phyloP scores from a whole-genome alignment of 2,888 invertebrate genomes.

The Drosophila putrida region DNA sequence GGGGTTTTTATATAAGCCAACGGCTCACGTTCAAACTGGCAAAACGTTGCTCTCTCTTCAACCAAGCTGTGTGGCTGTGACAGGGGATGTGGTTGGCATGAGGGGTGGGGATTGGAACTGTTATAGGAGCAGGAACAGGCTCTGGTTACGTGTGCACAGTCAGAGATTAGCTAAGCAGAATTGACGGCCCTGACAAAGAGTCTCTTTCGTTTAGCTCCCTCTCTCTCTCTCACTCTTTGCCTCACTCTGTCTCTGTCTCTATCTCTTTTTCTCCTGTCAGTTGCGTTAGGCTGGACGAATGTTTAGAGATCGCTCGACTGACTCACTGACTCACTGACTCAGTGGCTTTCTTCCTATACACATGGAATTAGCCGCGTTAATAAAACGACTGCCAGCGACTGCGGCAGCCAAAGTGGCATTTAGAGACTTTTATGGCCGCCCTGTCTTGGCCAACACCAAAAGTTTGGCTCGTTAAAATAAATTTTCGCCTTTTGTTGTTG shows the following conservation, averaged over 20 bases:
- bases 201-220: constrained; percentile 1
- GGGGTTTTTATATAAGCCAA: constrained; percentile 58
- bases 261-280: constrained; percentile 29
- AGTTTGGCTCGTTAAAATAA: constrained; percentile 76
- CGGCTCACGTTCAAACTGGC: constrained; percentile 26
- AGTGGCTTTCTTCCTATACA: constrained; percentile 21
- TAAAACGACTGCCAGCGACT: constrained; percentile 70
- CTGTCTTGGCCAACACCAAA: constrained; percentile 51
- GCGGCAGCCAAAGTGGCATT: constrained; percentile 72
- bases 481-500: constrained; percentile 49
- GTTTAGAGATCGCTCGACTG: constrained; percentile 29
- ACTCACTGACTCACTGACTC: background rate
- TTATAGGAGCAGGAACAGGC: constrained; percentile 12
- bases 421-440: constrained; percentile 68
- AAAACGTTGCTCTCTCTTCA: background rate
- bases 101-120: background rate
- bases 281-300: constrained; percentile 16
- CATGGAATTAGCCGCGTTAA: constrained; percentile 74
- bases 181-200: constrained; percentile 57
- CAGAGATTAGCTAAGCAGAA: constrained; percentile 76
- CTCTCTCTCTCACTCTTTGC: background rate
- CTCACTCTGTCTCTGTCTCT: background rate
- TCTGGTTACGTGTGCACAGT: constrained; percentile 67
- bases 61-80: background rate
- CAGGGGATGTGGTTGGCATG: background rate